Base-by-base conservation (phyloP, 2,888 invertebrate genomes). In the Amphimallon solstitiale region DNA sequence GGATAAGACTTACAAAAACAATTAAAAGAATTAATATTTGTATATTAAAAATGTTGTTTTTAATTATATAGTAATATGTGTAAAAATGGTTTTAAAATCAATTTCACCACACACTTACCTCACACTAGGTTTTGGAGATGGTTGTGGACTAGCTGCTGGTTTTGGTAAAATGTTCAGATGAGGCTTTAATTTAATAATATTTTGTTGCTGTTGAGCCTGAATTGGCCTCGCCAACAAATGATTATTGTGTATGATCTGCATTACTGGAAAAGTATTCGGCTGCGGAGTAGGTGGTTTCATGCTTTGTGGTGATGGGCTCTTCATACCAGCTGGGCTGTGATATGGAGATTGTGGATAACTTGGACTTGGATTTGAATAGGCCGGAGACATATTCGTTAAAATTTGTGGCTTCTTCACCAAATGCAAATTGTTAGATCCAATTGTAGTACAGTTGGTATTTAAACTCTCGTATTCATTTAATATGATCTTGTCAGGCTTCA, bases 121-220 rank as follows among this genome's bases (percentile, higher is more conserved):
- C 60, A 81, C 81, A 73, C 81, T 81, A 14, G 81, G 81, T 72
- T 81, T 82, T 5, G 81, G 80, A 62, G 80, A 78, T 19, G 79
- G 81, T 71, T 80, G 81, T 63, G 80, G 80, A 72, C 75, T 76
- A 63, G 80, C 81, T 67, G 80, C 78, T n/a, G 83, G 83, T 72
- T 83, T 83, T 6, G 83, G 83, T 69, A 83, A 73, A 68, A 83
- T 83, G 73, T 82, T 83, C 66, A 82, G 74, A 67, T 82, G 83
- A 10, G 82, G 82, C 69, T 83, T 83, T 64, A 83, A 74, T 71
- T 83, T 83, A 68, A 83, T 81, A 46, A 82, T 79, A 69, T 81
- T 81, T 71, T 81, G 81, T 9, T 77, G 76, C 65, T 79, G 79
- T 56, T 71, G 68, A 10, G 76, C 73, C 67, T 80, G 81, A 23